A percentile compares a stretch with the other conserved stretches of the same genome.
These are phyloP conservation scores for Drosophila anceps DNA, from an alignment of 2,888 invertebrate genomes.

Conservation along the genomic window DNA sequence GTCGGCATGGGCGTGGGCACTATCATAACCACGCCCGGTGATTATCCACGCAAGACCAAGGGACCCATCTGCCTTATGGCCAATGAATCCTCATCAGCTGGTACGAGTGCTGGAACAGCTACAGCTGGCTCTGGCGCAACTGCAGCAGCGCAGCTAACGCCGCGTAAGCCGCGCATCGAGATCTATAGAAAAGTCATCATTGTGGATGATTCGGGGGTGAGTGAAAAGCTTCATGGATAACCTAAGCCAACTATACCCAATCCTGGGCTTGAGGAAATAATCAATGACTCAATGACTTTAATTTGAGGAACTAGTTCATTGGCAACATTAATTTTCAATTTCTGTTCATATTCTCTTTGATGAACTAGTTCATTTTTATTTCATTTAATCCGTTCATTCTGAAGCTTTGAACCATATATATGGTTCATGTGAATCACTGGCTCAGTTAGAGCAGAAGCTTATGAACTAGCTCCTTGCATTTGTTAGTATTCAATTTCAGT, in stretches of 20 bases:
- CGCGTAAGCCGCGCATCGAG: conserved; percentile 79
- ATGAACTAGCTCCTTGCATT: too few relatives aligned
- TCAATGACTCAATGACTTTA: too few relatives aligned
- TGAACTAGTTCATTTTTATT: too few relatives aligned
- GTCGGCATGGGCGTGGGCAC: conserved; percentile 78
- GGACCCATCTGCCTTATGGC: conserved; percentile 82
- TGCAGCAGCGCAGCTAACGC: conserved; percentile 14
- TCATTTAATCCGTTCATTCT: too few relatives aligned
- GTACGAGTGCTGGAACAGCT: neutral
- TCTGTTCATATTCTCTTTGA: neutral
- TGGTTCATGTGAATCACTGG: too few relatives aligned
- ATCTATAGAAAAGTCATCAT: conserved; percentile 85
- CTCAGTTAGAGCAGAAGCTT: too few relatives aligned
- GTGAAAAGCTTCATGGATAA: too few relatives aligned
- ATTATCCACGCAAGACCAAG: conserved; percentile 84
- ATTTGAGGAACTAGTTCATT: neutral
- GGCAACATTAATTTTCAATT: neutral
- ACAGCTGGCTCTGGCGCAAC: neutral
- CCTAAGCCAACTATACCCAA: too few relatives aligned
- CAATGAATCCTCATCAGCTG: conserved; percentile 42
- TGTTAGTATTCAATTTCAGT: too few relatives aligned
- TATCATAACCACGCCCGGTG: conserved; percentile 84
- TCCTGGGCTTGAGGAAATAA: too few relatives aligned
- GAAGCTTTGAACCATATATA: too few relatives aligned
- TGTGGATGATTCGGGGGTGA: conserved; percentile 84